Percentiles rank a stretch among this genome's conserved stretches.
phyloP scores from a whole-genome alignment of 2,113 vertebrate species.

The Rhinopomastus cyanomelas region DNA sequence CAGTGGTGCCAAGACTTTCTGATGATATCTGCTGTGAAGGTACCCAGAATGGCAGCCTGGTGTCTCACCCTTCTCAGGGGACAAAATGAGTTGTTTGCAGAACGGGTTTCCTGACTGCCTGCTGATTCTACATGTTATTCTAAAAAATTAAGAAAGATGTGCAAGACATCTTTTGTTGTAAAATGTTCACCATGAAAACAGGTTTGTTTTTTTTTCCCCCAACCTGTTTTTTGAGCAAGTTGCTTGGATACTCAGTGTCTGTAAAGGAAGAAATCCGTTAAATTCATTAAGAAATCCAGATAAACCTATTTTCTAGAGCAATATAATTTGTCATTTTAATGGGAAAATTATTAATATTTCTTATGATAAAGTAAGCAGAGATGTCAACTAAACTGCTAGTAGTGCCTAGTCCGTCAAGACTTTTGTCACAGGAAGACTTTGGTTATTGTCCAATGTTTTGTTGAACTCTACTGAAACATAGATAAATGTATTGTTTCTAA shows the following conservation, averaged over 20 bases:
- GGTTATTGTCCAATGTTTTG: neutral
- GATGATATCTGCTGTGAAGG: neutral
- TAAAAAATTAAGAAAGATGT: fast-evolving
- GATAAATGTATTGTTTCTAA: neutral
- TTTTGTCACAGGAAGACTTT: neutral
- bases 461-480: neutral
- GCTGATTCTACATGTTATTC: neutral
- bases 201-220: neutral
- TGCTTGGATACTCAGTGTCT: neutral
- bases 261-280: neutral
- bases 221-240: neutral
- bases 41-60: neutral
- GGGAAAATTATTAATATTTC: neutral
- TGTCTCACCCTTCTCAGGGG: neutral
- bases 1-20: neutral
- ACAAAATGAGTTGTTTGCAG: neutral
- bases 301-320: neutral
- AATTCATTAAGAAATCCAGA: neutral
- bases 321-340: neutral
- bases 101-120: neutral
- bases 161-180: neutral
- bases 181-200: neutral
- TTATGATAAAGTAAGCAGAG: neutral
- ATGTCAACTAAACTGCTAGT: neutral
- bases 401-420: neutral